Base-by-base conservation (phyloP, 2,797 vertebrate genomes). In the Sebastes diploproa region DNA sequence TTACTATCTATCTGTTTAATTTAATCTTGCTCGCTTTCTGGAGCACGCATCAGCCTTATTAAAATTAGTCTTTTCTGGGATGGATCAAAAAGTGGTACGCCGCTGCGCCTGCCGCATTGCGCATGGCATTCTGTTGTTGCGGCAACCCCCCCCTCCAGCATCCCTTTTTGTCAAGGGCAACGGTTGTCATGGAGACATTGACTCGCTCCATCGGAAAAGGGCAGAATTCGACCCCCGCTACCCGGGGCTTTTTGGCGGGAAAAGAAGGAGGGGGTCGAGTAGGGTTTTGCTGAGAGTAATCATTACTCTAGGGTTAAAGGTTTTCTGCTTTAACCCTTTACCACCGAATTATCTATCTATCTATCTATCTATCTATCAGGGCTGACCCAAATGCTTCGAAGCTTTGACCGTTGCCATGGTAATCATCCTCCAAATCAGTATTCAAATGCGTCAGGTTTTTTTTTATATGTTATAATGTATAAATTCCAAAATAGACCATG, bases 171-270 rank as follows among this genome's bases (percentile, higher is more conserved):
- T 90, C 88, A 59, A 16, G 87, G 81, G 89, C 79, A 91, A 92
- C 89, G 68, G 92, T 94, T 92, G 90, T 86, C 92, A 93, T 89
- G 91, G 94, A 88, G 81, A 95, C 89, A 56, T 84, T 65, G 81
- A 89, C 79, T 86, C 65, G 56, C 23, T 83, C 79, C 77, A 90
- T 93, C 86, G 87, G 71, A 80, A 79, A 85, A 84, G 55, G 59
- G 30, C 82, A 86, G 76, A 87, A 83, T 84, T 87, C 75, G 80
- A 29, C 66, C 66, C 46, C 55, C 23, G 5, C 23, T 20, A 87
- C 90, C 80, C 74, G 23, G 86, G 86, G 89, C 90, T 71, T 88
- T 93, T 92, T 90, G 92, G 91, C 85, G 92, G 89, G 88, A 92
- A 92, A 82, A 27, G 38, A 54, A 46, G 78, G 85, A 46, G 81